These are phyloP conservation scores for Danionella dracula DNA, from an alignment of 2,797 vertebrate genomes.

Conservation along the genomic window DNA sequence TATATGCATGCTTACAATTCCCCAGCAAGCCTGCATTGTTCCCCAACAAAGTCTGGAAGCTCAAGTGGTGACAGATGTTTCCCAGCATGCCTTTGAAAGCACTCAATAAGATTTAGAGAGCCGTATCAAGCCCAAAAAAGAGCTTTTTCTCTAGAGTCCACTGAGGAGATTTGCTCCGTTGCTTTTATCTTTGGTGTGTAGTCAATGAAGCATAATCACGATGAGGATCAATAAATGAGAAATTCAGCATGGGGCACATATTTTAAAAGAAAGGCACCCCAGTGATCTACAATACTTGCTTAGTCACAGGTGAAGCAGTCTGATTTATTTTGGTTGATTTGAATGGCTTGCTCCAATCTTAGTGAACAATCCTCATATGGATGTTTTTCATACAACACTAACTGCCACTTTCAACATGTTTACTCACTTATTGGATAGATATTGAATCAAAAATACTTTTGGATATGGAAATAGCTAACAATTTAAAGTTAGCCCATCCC, in stretches of 20 bases:
- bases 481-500: too few relatives aligned
- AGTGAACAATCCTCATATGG: background rate
- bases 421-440: background rate
- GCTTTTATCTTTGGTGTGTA: conserved; percentile 17
- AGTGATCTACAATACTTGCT: conserved; percentile 16
- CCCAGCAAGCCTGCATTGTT: background rate
- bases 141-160: background rate
- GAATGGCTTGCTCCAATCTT: conserved; percentile 8
- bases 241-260: background rate
- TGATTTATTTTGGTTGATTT: conserved; percentile 11
- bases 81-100: background rate
- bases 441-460: background rate
- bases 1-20: background rate
- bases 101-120: background rate
- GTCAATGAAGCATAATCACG: background rate
- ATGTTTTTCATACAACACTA: background rate
- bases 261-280: conserved; percentile 7
- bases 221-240: conserved; percentile 15
- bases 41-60: background rate
- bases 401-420: background rate
- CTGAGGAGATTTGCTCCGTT: conserved; percentile 10
- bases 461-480: background rate
- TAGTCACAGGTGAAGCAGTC: conserved; percentile 14
- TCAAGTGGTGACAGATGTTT: conserved; percentile 19
- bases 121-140: background rate